phyloP scores from a whole-genome alignment of 2,888 invertebrate species.

The Emesis furor region DNA sequence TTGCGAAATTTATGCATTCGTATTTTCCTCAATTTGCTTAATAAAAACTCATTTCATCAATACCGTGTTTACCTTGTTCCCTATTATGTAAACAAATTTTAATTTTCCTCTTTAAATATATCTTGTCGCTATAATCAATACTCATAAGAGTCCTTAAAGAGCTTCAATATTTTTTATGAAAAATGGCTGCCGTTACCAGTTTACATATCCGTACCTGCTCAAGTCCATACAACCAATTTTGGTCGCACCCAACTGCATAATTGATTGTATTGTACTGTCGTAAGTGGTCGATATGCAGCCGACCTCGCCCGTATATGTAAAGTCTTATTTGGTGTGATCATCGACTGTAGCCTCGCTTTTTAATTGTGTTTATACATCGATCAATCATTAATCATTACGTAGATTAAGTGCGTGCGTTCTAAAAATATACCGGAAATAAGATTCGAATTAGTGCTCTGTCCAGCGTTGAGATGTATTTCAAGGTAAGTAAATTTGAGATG shows the following conservation, averaged over 20 bases:
- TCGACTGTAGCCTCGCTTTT: conserved; percentile 64
- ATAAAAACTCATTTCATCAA: not conserved
- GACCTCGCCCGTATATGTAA: conserved; percentile 84
- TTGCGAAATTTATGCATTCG: not conserved
- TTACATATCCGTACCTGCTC: conserved; percentile 38
- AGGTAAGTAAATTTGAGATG: too few species aligned
- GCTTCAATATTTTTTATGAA: not conserved
- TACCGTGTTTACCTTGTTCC: not conserved
- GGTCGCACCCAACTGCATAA: conserved; percentile 83
- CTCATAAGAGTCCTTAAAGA: not conserved
- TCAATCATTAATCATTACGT: not conserved
- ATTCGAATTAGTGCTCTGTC: not conserved
- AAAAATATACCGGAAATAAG: not conserved
- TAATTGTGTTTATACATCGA: conserved; percentile 17
- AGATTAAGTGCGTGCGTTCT: not conserved
- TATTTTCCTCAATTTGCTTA: not conserved
- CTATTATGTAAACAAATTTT: not conserved
- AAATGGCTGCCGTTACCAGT: conserved; percentile 27
- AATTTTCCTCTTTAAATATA: not conserved
- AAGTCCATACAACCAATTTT: conserved; percentile 81
- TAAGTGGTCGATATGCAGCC: conserved; percentile 78
- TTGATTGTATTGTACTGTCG: conserved; percentile 83
- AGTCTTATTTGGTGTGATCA: conserved; percentile 84
- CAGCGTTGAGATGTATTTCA: not conserved
- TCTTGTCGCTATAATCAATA: not conserved